These are phyloP conservation scores for Muraenolepis orangiensis DNA, from an alignment of 2,797 vertebrate species.

Conservation along the genomic window DNA sequence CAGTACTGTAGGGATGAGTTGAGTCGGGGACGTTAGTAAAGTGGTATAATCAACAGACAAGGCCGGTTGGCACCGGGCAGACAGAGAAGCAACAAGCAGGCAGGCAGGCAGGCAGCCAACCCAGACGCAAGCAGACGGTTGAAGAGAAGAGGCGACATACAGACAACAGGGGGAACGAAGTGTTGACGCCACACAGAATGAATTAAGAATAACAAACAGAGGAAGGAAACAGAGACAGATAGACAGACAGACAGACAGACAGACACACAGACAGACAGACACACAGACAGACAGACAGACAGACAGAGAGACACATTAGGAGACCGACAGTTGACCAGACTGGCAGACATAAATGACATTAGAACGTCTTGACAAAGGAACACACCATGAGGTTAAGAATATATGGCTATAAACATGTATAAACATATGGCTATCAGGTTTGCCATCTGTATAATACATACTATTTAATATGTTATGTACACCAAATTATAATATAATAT, in stretches of 20 bases:
- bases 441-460: not conserved
- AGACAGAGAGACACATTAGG: not conserved
- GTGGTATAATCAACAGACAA: not conserved
- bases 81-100: constrained; percentile 46
- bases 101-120: constrained; percentile 44
- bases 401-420: not conserved
- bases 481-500: not conserved
- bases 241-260: constrained; percentile 5
- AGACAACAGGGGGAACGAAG: not conserved
- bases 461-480: not conserved
- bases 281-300: constrained; percentile 36
- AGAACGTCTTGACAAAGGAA: not conserved
- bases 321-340: not conserved
- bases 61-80: constrained; percentile 4
- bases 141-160: not conserved
- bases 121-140: not conserved
- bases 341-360: not conserved
- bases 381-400: not conserved
- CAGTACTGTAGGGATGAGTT: not conserved
- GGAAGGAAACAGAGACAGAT: constrained; percentile 10
- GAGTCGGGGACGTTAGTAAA: not conserved
- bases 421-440: not conserved
- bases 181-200: not conserved
- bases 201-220: not conserved
- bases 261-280: constrained; percentile 21